Evolutionary conservation across 2,113 vertebrate species (phyloP).

Genomic region (Semnornis frantzii): DNA sequence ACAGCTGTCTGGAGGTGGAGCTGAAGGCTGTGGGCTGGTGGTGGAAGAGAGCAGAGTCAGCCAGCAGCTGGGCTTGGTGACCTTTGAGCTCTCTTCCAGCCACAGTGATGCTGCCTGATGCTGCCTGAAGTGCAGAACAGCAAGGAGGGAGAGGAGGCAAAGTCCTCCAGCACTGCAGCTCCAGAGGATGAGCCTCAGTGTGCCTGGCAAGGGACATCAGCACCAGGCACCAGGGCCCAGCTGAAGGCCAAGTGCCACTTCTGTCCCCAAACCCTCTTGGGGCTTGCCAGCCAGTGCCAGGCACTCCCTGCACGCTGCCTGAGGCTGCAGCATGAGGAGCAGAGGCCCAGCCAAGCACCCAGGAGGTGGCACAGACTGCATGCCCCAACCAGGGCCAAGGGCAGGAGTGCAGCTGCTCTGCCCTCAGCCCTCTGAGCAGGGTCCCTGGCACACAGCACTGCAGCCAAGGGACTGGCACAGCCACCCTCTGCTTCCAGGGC

Average conservation of each 20-base stretch:
- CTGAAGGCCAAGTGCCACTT: not conserved
- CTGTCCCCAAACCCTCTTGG: not conserved
- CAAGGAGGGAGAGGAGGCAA: too few relatives aligned
- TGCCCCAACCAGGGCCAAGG: not conserved
- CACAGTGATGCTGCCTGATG: too few relatives aligned
- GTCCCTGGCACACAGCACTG: rapidly evolving
- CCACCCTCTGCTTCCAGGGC: rapidly evolving
- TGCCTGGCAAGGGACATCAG: too few relatives aligned
- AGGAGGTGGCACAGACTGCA: not conserved
- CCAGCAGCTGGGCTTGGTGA: too few relatives aligned
- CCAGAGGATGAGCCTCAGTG: too few relatives aligned
- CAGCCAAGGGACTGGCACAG: not conserved
- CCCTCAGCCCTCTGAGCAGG: rapidly evolving
- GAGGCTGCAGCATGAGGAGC: not conserved
- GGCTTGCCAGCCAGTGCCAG: not conserved
- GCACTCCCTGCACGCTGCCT: not conserved
- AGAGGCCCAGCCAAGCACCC: not conserved
- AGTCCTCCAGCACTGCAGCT: too few relatives aligned
- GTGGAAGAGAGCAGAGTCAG: too few relatives aligned
- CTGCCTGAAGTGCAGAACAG: too few relatives aligned
- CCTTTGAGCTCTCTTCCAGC: too few relatives aligned
- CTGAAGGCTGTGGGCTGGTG: too few relatives aligned
- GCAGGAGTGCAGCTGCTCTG: not conserved
- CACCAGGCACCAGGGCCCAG: not conserved
- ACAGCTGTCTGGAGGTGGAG: too few relatives aligned